Conservation (phyloP, 1,140 invertebrate species). For the Agrilus planipennis region DNA sequence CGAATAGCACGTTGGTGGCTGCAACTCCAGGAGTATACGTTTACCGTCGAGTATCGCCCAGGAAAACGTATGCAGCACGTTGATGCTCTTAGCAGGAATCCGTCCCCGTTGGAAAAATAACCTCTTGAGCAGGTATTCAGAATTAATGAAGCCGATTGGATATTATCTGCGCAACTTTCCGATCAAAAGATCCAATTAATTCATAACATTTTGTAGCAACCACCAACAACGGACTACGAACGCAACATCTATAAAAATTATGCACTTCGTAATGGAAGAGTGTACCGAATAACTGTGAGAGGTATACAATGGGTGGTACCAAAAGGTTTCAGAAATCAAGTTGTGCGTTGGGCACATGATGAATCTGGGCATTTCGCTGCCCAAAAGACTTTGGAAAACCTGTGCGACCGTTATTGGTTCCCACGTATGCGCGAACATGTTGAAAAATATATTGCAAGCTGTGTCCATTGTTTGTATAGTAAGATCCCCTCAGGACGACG, state of each 20-base stretch:
- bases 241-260: no score
- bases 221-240: no score
- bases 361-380: slow-evolving; percentile 6
- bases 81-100: slow-evolving; percentile 26
- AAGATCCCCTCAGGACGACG: slow-evolving; percentile 17
- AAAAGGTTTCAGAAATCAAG: no score
- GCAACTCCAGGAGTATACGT: slow-evolving; percentile 2
- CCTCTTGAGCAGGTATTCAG: no score
- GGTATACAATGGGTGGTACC: slow-evolving; percentile 2
- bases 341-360: no score
- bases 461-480: slow-evolving; percentile 22
- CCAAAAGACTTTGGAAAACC: slow-evolving; percentile 4
- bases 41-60: slow-evolving; percentile 21
- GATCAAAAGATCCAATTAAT: background rate
- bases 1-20: slow-evolving; percentile 7
- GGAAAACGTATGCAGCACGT: slow-evolving; percentile 27
- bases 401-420: slow-evolving; percentile 16
- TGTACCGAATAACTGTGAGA: background rate
- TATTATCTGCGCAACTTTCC: background rate
- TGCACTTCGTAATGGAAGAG: no score
- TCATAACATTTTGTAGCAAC: no score
- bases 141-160: no score
- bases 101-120: no score
- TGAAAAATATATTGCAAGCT: slow-evolving; percentile 14
- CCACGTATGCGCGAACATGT: slow-evolving; percentile 21